Evolutionary conservation across 1,140 invertebrate species (phyloP).

Genomic region (Drosophila parabipectinata): DNA sequence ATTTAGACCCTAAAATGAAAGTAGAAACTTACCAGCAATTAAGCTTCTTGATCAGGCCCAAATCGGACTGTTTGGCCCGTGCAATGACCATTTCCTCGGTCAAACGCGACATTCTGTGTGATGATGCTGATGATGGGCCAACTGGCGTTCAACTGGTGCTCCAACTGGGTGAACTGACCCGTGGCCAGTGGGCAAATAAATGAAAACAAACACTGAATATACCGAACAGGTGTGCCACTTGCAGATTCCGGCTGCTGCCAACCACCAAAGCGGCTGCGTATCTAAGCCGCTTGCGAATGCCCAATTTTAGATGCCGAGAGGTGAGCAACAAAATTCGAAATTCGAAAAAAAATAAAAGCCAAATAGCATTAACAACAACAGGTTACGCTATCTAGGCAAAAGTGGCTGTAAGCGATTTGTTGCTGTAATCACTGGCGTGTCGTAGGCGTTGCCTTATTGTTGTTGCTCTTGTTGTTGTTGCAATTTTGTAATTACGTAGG

Average conservation of each 20-base stretch:
- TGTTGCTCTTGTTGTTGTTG: constrained; percentile 22
- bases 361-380: constrained; percentile 47
- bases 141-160: constrained; percentile 15
- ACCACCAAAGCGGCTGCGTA: constrained; percentile 19
- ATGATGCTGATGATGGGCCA: constrained; percentile 20
- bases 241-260: constrained; percentile 31
- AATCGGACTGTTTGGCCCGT: constrained; percentile 93
- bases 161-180: constrained; percentile 35
- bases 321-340: constrained; percentile 29
- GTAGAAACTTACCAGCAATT: constrained; percentile 92
- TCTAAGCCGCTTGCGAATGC: constrained; percentile 44
- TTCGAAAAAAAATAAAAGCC: constrained; percentile 9
- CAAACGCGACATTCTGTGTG: constrained; percentile 88
- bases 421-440: constrained; percentile 63
- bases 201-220: neutral
- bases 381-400: constrained; percentile 35
- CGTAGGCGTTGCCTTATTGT: constrained; percentile 57
- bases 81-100: constrained; percentile 97
- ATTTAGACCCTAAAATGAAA: neutral
- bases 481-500: constrained; percentile 53
- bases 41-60: constrained; percentile 92
- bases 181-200: constrained; percentile 16
- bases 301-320: constrained; percentile 42
- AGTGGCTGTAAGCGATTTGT: constrained; percentile 18
- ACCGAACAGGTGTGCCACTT: constrained; percentile 41